A percentile compares a stretch with the other conserved stretches of the same genome.
phyloP scores from a whole-genome alignment of 2,113 vertebrate genomes.

The Nettapus auritus region DNA sequence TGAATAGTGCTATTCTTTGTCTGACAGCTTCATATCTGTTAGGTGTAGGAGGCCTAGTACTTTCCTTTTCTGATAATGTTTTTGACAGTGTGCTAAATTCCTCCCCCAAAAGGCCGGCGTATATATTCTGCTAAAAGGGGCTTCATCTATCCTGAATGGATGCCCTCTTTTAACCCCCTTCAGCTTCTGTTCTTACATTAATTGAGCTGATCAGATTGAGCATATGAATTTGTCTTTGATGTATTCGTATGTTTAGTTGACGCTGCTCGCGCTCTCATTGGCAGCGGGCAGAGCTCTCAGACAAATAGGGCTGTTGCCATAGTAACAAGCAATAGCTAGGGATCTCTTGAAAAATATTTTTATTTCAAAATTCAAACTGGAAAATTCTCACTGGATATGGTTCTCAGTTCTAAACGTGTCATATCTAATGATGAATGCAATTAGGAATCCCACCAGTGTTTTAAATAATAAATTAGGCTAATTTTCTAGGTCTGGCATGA shows the following conservation, averaged over 20 bases:
- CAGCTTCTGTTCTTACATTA: constrained; percentile 93
- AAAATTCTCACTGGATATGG: constrained; percentile 86
- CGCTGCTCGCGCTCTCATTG: constrained; percentile 85
- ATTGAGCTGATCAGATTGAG: constrained; percentile 95
- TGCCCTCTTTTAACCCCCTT: constrained; percentile 95
- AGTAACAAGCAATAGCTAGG: constrained; percentile 91
- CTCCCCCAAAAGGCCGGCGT: constrained; percentile 85
- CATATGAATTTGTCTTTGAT: constrained; percentile 91
- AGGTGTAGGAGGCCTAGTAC: constrained; percentile 92
- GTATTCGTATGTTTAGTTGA: constrained; percentile 88
- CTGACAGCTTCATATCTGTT: constrained; percentile 99
- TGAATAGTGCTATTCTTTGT: constrained; percentile 98
- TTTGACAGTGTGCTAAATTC: constrained; percentile 96
- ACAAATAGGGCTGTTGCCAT: constrained; percentile 97
- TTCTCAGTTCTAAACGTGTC: constrained; percentile 85
- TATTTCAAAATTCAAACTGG: constrained; percentile 91
- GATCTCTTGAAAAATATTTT: constrained; percentile 94
- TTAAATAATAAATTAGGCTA: constrained; percentile 90
- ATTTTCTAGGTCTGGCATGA: constrained; percentile 83
- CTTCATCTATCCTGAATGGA: constrained; percentile 89
- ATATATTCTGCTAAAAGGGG: constrained; percentile 86
- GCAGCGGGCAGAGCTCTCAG: constrained; percentile 85
- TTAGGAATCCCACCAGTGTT: constrained; percentile 88
- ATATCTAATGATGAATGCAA: constrained; percentile 89
- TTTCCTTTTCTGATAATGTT: constrained; percentile 90